Conservation (phyloP, 2,888 invertebrate genomes). For the Oxyteleia sp. region DNA sequence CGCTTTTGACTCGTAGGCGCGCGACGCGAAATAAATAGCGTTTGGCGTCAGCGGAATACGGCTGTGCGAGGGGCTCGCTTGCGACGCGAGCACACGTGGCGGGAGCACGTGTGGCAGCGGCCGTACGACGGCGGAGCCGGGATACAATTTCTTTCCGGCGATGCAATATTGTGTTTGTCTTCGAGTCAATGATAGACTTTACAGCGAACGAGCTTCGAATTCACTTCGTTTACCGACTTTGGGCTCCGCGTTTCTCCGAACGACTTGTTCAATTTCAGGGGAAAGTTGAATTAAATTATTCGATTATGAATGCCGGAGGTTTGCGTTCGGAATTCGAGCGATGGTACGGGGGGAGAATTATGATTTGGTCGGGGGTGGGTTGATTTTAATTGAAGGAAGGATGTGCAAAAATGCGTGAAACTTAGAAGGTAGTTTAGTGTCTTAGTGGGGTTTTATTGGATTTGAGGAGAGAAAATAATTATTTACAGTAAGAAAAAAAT, state of each 20-base stretch:
- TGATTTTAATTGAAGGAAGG: no score
- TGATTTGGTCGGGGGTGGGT: no score
- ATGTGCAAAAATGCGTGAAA: no score
- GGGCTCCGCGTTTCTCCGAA: neutral
- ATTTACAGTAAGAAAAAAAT: no score
- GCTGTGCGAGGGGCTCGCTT: conserved; percentile 39
- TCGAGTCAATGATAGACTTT: conserved; percentile 35
- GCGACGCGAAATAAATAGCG: conserved; percentile 36
- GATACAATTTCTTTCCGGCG: neutral
- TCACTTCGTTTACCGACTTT: neutral
- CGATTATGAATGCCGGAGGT: neutral
- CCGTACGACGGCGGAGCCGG: neutral
- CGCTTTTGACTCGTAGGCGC: conserved; percentile 50
- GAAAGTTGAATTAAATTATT: conserved; percentile 2
- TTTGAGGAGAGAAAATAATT: no score
- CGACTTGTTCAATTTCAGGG: neutral
- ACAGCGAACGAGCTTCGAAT: conserved; percentile 2
- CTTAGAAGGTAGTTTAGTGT: no score
- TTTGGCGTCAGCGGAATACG: conserved; percentile 49
- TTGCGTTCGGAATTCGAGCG: neutral
- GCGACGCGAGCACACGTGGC: conserved; percentile 10
- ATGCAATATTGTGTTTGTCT: conserved; percentile 37
- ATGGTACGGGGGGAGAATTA: neutral
- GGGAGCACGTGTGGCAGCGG: no score
- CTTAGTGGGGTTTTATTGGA: no score